Evolutionary conservation across 2,113 vertebrate species (phyloP).

Genomic region (Cardinalis cardinalis): DNA sequence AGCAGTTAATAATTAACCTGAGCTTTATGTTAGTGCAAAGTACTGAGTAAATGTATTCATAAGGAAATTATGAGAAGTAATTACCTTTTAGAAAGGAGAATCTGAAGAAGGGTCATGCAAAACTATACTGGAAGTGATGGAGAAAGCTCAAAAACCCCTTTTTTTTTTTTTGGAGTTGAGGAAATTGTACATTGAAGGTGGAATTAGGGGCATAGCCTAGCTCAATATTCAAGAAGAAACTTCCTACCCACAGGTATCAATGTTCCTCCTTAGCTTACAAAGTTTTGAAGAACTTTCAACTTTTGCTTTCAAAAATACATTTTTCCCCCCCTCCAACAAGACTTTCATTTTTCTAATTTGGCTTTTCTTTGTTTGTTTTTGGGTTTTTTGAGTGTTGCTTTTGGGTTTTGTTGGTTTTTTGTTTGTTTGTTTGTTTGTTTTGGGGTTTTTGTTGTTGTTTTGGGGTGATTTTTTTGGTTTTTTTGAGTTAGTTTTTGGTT

Average conservation of each 20-base stretch:
- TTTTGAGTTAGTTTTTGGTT: too few species aligned
- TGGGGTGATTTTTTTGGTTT: not conserved
- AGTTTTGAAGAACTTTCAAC: not conserved
- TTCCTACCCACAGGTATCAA: not conserved
- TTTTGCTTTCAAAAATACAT: not conserved
- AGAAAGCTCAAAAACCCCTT: not conserved
- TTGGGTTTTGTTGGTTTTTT: not conserved
- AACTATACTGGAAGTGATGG: not conserved
- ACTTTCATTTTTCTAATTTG: not conserved
- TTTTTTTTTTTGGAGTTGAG: not conserved
- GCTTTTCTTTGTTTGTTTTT: not conserved
- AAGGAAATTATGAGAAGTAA: not conserved
- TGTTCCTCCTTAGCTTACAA: not conserved
- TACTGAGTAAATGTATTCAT: not conserved
- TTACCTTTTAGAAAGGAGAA: not conserved
- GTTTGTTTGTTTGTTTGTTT: not conserved
- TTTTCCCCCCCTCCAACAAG: not conserved
- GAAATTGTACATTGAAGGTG: not conserved
- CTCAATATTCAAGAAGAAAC: not conserved
- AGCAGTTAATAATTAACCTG: conserved; percentile 8
- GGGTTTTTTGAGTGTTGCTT: not conserved
- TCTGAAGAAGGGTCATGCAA: conserved; percentile 17
- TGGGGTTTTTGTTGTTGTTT: not conserved
- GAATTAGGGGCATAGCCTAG: not conserved
- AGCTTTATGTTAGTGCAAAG: conserved; percentile 22